These are phyloP conservation scores for Chaetops frenatus DNA, from an alignment of 2,113 vertebrate genomes.

Conservation along the genomic window DNA sequence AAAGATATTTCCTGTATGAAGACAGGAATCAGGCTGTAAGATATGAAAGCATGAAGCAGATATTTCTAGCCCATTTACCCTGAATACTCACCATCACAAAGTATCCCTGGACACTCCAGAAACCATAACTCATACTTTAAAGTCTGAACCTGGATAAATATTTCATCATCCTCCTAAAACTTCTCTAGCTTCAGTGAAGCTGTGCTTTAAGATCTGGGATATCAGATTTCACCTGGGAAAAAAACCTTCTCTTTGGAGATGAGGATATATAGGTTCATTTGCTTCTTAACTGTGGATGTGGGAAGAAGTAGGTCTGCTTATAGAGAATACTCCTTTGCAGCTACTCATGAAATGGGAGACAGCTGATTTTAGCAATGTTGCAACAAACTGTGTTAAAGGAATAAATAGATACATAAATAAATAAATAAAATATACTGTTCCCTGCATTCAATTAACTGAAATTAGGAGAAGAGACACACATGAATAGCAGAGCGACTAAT, in stretches of 20 bases:
- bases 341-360: background rate
- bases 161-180: background rate
- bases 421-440: background rate
- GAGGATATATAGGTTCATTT: background rate
- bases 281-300: background rate
- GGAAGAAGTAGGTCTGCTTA: background rate
- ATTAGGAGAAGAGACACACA: background rate
- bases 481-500: background rate
- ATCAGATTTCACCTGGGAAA: background rate
- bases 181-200: background rate
- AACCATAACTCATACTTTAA: background rate
- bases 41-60: background rate
- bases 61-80: background rate
- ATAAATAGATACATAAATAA: background rate
- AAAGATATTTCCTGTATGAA: background rate
- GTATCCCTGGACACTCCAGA: background rate
- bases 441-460: background rate
- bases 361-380: background rate
- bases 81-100: background rate
- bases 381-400: background rate
- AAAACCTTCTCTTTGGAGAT: background rate
- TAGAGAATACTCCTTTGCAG: background rate
- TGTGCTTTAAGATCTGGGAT: background rate
- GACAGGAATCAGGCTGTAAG: background rate
- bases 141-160: background rate